Evolutionary conservation across 30 jellyfish, hydroid and myxozoan genomes (phyloP).

Genomic region (Aurelia aurita): DNA sequence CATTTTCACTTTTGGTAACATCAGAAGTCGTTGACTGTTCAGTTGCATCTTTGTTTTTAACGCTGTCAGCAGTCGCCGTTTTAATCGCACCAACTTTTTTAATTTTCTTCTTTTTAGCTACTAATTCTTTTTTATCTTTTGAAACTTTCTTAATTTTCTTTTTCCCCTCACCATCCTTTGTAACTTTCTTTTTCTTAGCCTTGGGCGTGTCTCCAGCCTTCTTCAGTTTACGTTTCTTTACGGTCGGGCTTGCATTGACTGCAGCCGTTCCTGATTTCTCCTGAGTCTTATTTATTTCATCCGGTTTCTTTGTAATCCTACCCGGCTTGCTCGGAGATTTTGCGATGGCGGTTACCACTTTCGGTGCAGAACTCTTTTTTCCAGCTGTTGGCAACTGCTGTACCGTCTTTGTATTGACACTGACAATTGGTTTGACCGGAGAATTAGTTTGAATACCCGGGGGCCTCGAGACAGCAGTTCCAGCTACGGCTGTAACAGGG

Average conservation of each 20-base stretch:
- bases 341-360: too few relatives aligned
- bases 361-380: too few relatives aligned
- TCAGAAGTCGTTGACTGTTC: too few relatives aligned
- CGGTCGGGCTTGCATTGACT: too few relatives aligned
- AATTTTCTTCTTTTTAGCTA: constrained; percentile 20
- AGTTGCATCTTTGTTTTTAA: too few relatives aligned
- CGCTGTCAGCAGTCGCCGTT: neutral
- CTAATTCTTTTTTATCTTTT: neutral
- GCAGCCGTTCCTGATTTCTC: too few relatives aligned
- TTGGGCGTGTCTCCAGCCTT: constrained; percentile 11
- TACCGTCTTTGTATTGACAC: neutral
- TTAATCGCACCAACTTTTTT: neutral
- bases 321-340: too few relatives aligned
- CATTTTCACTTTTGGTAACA: neutral
- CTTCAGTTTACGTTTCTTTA: constrained; percentile 1
- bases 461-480: neutral
- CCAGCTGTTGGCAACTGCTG: too few relatives aligned
- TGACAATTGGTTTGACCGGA: neutral
- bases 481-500: neutral
- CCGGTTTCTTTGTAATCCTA: too few relatives aligned
- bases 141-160: constrained; percentile 11
- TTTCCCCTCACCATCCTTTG: constrained; percentile 15
- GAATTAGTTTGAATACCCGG: neutral
- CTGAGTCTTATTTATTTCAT: too few relatives aligned
- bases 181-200: constrained; percentile 24